These are phyloP conservation scores for Pongo abelii DNA, from an alignment of 2,113 vertebrate genomes.

Conservation along the genomic window DNA sequence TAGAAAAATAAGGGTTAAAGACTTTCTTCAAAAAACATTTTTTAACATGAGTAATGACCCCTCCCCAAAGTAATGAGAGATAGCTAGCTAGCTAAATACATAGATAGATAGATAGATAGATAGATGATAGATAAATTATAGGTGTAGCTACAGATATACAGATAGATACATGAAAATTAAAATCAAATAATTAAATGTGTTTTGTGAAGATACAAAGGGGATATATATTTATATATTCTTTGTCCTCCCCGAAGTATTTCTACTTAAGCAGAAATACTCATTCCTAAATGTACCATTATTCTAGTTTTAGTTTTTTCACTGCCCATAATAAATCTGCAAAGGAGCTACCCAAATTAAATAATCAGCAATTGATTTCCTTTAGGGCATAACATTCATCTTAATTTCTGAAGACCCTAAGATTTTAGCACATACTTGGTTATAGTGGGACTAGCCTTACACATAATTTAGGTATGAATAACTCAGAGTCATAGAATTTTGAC, in stretches of 20 bases:
- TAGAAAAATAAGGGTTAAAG: slow-evolving; percentile 4
- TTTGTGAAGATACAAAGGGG: background rate
- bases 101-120: background rate
- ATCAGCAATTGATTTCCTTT: background rate
- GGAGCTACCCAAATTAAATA: background rate
- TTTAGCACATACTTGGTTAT: background rate
- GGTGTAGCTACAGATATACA: background rate
- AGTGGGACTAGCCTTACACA: background rate
- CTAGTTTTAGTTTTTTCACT: background rate
- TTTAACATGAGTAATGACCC: background rate
- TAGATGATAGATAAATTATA: background rate
- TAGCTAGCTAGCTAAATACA: no score
- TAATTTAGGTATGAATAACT: background rate
- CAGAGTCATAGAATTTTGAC: background rate
- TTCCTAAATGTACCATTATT: background rate
- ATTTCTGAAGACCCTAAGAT: background rate
- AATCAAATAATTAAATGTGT: background rate
- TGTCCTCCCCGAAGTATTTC: no score
- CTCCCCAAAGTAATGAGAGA: background rate
- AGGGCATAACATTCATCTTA: background rate
- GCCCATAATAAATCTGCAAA: background rate
- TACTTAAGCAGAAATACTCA: background rate
- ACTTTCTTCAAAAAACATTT: background rate
- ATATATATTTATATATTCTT: background rate
- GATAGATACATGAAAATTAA: background rate